Evolutionary conservation across 2,888 invertebrate species (phyloP), one percentile per base, ranked within the genome.

Genomic region (Mystacides longicornis): DNA sequence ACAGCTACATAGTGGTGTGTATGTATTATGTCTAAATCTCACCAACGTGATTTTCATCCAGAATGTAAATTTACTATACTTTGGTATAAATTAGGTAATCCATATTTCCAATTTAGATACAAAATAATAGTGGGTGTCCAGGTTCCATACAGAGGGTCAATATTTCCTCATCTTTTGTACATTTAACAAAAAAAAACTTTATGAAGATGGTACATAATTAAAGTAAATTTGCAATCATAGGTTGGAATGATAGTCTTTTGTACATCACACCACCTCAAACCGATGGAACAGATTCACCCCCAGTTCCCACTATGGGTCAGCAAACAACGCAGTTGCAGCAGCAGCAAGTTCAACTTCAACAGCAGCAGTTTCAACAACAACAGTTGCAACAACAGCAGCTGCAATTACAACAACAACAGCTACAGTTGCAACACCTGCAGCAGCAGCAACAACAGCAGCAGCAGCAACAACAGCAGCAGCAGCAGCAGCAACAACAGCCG

Each of bases 251-350:
- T 19, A 52, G 56, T 20, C 53, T 58, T 20, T 23, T 57, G n/a
- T 61, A 57, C 54, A 48, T 57, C n/a, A 37, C 57, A 16, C 57
- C 58, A 2, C 53, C 60, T 14, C 58, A 57, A 45, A 55, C 52
- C 23, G 59, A 61, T 22, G 58, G 57, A 14, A 47, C 54, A 1
- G 60, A 60, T 22, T 56, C 57, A 11, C 57, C 57, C 2, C 56
- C 57, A 2, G 73, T 70, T 62, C 64, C 72, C 23, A 71, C 71
- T 57, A 75, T 73, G 48, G 70, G 68, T 57, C 68, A 67, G 48
- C 67, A 69, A 22, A 66, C 64, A 46, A 56, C 56, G 31, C 57
- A 60, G 23, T 43, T 53, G 23, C 54, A 23, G 11, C 55, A 48
- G 51, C 56, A 56, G 47, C 59, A 60, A 68, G 67, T 22, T 33